Percentiles rank a stretch among this genome's conserved stretches.
phyloP scores from a whole-genome alignment of 2,113 vertebrate species.

The Eulacestoma nigropectus region DNA sequence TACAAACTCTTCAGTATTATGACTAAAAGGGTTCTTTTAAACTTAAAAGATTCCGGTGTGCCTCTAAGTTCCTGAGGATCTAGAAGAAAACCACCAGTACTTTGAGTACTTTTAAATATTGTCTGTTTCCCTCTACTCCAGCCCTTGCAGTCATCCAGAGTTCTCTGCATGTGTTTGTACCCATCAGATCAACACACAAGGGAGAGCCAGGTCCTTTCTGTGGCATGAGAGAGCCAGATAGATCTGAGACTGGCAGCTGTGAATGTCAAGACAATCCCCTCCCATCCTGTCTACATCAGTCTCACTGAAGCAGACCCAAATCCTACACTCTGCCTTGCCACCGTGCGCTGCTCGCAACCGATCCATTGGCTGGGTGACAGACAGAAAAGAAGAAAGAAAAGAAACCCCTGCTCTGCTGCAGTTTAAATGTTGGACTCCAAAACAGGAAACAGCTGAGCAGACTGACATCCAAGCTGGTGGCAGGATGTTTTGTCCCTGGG shows the following conservation, averaged over 20 bases:
- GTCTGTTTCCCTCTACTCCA: fast-evolving
- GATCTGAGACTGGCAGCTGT: not conserved
- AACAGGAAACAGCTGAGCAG: slow-evolving; percentile 64
- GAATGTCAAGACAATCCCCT: not conserved
- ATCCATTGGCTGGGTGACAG: not conserved
- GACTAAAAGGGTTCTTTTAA: not conserved
- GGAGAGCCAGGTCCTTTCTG: not conserved
- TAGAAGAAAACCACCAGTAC: not conserved
- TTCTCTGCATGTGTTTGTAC: not conserved
- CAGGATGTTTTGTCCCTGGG: slow-evolving; percentile 56
- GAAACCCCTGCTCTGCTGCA: not conserved
- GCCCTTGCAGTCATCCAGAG: not conserved
- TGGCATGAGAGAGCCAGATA: not conserved
- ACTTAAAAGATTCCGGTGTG: not conserved
- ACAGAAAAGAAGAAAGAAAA: not conserved
- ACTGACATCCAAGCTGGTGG: slow-evolving; percentile 37
- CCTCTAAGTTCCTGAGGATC: not conserved
- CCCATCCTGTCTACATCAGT: not conserved
- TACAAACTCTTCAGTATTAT: not conserved
- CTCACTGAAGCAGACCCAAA: not conserved
- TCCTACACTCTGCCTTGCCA: not conserved
- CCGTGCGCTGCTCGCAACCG: not conserved
- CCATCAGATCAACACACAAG: not conserved
- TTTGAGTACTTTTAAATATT: not conserved
- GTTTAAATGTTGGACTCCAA: not conserved